Evolutionary conservation across 2,888 invertebrate species (phyloP), one percentile per base, ranked within the genome.

Genomic region (Nipponacmea schrenckii): DNA sequence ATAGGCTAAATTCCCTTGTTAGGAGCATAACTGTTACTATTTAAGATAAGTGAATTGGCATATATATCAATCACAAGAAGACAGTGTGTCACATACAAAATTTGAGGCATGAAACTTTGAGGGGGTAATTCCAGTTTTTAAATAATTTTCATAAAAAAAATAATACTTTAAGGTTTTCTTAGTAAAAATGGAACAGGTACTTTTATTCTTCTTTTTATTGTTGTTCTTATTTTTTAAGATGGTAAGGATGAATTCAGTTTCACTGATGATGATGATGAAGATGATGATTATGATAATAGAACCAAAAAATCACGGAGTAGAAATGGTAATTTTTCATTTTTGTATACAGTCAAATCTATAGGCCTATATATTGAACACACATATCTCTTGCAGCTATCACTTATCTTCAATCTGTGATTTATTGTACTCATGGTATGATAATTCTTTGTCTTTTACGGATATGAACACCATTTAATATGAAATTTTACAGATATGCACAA

Each of bases 131-230:
- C n/a, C 20, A 50, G 12, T 50, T 50, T 50, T 50, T 50, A 50
- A 50, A 50, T 50, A 50, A 50, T 50, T 50, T 50, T 50, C 50
- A 50, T 50, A n/a, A n/a, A n/a, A n/a, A n/a, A n/a, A n/a, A n/a
- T n/a, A n/a, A n/a, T n/a, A n/a, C n/a, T n/a, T n/a, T n/a, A n/a
- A n/a, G n/a, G n/a, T 50, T 50, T 14, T 50, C 17, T 50, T 50
- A 50, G 50, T 50, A 50, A 50, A 50, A 50, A 14, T 50, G 50
- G 20, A 50, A 50, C 50, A 20, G 50, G 50, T 15, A 50, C 17
- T 50, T 20, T 50, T 20, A 50, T 50, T 50, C 17, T 50, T 50
- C 14, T 50, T 50, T 5, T 50, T 50, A 50, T 50, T 20, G 31
- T 31, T 31, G 31, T 31, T 31, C 3, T 31, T 31, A 31, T n/a